Percentiles rank a stretch among this genome's conserved stretches.
Evolutionary conservation across 1,140 invertebrate species (phyloP).

Genomic region (Anastrepha ludens): DNA sequence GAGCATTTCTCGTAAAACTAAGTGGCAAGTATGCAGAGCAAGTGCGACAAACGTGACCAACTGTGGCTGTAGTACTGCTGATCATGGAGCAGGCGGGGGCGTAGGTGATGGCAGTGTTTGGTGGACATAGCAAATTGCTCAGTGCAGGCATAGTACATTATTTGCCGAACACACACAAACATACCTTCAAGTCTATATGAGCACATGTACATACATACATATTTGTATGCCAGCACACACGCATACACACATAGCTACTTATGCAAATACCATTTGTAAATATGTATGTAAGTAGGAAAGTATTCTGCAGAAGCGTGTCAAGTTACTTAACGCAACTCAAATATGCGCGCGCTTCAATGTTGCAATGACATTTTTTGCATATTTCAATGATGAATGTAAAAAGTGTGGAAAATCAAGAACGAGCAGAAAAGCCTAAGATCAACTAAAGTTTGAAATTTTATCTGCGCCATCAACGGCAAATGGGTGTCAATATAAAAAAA

Average conservation of each 20-base stretch:
- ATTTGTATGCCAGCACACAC: background rate
- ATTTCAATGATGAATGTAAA: constrained; percentile 40
- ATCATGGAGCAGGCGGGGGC: background rate
- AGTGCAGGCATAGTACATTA: background rate
- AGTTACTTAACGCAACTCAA: constrained; percentile 48
- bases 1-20: constrained; percentile 38
- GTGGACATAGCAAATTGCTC: constrained; percentile 19
- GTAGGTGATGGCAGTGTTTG: background rate
- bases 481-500: background rate
- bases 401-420: background rate
- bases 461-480: background rate
- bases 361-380: constrained; percentile 13
- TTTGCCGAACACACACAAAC: background rate
- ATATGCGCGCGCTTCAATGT: constrained; percentile 26
- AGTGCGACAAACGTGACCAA: constrained; percentile 50
- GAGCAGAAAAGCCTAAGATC: background rate
- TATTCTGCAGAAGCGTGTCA: constrained; percentile 39
- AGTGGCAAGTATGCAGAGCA: constrained; percentile 49
- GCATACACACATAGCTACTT: too few species aligned
- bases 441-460: constrained; percentile 20
- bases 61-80: background rate
- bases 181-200: background rate
- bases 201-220: background rate
- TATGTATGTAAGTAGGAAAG: constrained; percentile 41
- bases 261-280: background rate